Base-by-base conservation (phyloP, 2,888 invertebrate species). In the Tachystola acroxantha region DNA sequence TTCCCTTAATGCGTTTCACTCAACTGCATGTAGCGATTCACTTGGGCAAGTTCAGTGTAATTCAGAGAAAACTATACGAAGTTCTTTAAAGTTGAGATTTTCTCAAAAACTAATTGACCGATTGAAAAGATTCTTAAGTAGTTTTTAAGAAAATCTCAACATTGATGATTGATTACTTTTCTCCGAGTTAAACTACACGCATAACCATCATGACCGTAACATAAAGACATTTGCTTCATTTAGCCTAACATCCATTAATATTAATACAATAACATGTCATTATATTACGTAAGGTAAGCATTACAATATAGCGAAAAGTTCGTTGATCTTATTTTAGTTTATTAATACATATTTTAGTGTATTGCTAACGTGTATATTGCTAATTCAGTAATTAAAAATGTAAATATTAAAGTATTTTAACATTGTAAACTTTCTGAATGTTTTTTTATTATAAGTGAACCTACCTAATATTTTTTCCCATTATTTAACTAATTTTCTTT, bases 341-440 rank as follows among this genome's bases (percentile, higher is more conserved):
- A 26, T 36, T n/a, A 24, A 24, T n/a, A 6, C n/a, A n/a, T n/a
- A n/a, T n/a, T 24, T 24, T 24, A 24, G n/a, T 24, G 24, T 39
- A 37, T 55, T 45, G 73, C 71, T 79, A 75, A 77, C 75, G 75
- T 79, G 77, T 78, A 71, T 72, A 78, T 79, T 78, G 79, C 79
- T 77, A 77, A 67, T 58, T 32, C 32, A 40, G 33, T 49, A 42
- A 38, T 29, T 19, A 42, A 60, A 27, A 11, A 10, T 27, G 27
- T 55, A 52, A 55, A 53, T 57, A 60, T 54, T 54, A 56, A 58
- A 44, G 39, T 43, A 32, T 47, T 33, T 37, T 31, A 43, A 45
- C 46, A 32, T 32, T n/a, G n/a, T n/a, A n/a, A n/a, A n/a, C n/a
- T n/a, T n/a, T n/a, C n/a, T n/a, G n/a, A n/a, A n/a, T n/a, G n/a